phyloP scores from a whole-genome alignment of 2,113 vertebrate genomes.

The Propithecus coquereli region DNA sequence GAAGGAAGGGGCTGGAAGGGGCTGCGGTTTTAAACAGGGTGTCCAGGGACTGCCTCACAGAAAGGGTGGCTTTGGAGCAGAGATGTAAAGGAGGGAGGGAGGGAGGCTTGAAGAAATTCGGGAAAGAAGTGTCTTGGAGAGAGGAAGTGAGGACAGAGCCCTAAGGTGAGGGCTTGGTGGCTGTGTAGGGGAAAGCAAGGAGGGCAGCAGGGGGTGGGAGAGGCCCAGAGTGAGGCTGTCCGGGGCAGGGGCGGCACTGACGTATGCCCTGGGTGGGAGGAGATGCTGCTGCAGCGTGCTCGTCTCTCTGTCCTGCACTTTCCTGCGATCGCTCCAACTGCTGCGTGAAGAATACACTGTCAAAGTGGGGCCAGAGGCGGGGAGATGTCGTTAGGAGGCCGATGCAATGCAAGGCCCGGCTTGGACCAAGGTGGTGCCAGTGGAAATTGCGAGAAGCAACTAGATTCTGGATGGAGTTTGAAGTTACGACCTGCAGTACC shows the following conservation, averaged over 20 bases:
- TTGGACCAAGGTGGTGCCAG: neutral
- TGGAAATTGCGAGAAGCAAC: neutral
- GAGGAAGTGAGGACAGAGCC: neutral
- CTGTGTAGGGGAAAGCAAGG: neutral
- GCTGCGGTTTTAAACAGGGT: neutral
- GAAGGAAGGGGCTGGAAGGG: too few relatives aligned
- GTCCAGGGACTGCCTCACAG: neutral
- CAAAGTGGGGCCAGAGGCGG: neutral
- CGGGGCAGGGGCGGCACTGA: neutral
- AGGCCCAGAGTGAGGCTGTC: too few relatives aligned
- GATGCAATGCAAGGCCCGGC: fast-evolving
- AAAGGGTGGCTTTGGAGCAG: neutral
- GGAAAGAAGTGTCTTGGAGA: neutral
- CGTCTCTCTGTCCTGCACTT: neutral
- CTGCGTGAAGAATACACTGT: neutral
- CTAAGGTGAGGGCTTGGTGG: neutral
- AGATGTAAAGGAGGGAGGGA: neutral
- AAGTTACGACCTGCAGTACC: neutral
- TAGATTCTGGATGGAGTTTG: neutral
- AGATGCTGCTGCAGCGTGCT: fast-evolving
- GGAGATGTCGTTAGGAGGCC: neutral
- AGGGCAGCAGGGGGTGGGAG: neutral
- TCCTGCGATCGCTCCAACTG: neutral
- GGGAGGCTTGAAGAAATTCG: neutral
- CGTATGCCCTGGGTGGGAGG: fast-evolving